Evolutionary conservation across 2,888 invertebrate genomes (phyloP), one percentile per base, ranked within the genome.

Genomic region (Erebia epiphron): DNA sequence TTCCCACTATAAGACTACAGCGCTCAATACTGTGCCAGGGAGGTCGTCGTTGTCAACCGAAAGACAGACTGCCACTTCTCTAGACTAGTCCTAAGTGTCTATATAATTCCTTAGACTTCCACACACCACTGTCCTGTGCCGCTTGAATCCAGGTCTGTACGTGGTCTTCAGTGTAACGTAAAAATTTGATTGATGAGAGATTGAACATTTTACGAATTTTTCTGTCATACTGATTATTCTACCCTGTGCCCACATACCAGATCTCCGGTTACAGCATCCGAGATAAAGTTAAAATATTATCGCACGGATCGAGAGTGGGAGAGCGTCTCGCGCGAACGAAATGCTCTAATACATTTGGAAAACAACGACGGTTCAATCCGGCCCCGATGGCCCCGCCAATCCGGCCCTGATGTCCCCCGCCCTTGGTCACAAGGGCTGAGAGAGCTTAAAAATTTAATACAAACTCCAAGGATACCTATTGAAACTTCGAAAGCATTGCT

Each of bases 211-310:
- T 21, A 21, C 5, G 7, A 54, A 18, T 54, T 54, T 0, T 21
- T 13, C 67, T 66, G 35, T 26, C 46, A 5, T 54, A 70, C 63
- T 68, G 66, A 18, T 26, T 10, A 71, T 56, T 49, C 49, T 83
- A 77, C 72, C 71, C 85, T 86, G 77, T 77, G 75, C 46, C 61
- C 52, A 16, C 57, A 14, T 41, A 76, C 67, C 70, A 71, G 77
- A 82, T 84, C 85, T 83, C 88, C 86, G 84, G 87, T 88, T 87
- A 86, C 86, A 85, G 82, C 82, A 86, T 86, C 84, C 87, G 82
- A 88, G 90, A 90, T 91, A 91, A 87, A 89, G 90, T 86, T 91
- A 90, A 91, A 90, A 90, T 92, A 92, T 90, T 89, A 92, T 91
- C 91, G 88, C 82, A 76, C 79, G 84, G 83, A 90, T 91, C 89